A percentile compares a stretch with the other conserved stretches of the same genome.
Evolutionary conservation across 1,140 invertebrate genomes (phyloP).

Genomic region (Artemia franciscana): DNA sequence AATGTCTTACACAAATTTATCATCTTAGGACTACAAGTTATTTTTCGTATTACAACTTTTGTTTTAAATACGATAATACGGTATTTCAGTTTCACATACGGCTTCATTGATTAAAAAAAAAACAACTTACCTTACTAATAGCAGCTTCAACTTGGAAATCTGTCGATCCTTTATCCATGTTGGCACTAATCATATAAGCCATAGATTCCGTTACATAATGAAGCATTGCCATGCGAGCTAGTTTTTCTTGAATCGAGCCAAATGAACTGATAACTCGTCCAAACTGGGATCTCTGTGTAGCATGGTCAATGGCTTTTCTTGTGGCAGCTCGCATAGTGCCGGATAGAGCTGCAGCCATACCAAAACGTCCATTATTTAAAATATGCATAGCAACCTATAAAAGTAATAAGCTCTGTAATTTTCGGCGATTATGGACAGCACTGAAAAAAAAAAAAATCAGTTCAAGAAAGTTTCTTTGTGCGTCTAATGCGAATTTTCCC

Average conservation of each 20-base stretch:
- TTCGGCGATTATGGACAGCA: background rate
- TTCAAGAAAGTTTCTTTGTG: conserved; percentile 1
- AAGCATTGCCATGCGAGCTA: conserved; percentile 69
- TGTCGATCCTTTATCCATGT: conserved; percentile 64
- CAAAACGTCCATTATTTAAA: conserved; percentile 93
- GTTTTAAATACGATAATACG: no score
- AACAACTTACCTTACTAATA: conserved; percentile 72
- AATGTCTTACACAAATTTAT: no score
- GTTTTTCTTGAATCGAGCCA: conserved; percentile 76
- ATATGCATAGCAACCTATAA: conserved; percentile 86
- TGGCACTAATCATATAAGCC: conserved; percentile 77
- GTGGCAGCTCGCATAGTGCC: conserved; percentile 82
- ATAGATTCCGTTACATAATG: conserved; percentile 91
- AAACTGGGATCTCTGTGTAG: conserved; percentile 70
- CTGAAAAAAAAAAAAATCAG: conserved; percentile 3
- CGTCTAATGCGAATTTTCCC: no score
- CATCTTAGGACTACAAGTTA: no score
- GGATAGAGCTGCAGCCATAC: conserved; percentile 78
- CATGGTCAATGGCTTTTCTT: conserved; percentile 70
- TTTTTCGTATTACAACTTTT: no score
- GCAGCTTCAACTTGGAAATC: conserved; percentile 88
- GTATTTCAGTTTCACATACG: no score
- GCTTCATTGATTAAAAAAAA: no score
- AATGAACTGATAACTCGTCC: conserved; percentile 61
- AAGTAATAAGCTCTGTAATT: no score